Evolutionary conservation across 1,140 invertebrate species (phyloP), one percentile per base, ranked within the genome.

Genomic region (Pinna nobilis): DNA sequence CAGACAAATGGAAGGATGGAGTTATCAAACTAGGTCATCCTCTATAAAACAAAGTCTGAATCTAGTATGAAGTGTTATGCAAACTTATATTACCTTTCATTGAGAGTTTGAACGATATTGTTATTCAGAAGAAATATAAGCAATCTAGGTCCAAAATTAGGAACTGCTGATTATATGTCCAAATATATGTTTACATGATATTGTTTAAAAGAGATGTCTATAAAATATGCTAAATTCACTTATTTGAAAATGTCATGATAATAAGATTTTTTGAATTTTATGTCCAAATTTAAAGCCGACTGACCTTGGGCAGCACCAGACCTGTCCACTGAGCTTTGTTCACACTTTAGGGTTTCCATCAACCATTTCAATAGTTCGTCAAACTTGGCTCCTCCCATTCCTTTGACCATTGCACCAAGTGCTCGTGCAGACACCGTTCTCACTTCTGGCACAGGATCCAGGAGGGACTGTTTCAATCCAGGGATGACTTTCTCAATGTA

Each of bases 231-330:
- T 28, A 11, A 25, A 1, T n/a, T 9, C n/a, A 51, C 13, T 18
- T n/a, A n/a, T n/a, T n/a, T n/a, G n/a, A n/a, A n/a, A n/a, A n/a
- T n/a, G n/a, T n/a, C n/a, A n/a, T n/a, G n/a, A n/a, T n/a, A n/a
- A n/a, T n/a, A n/a, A n/a, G n/a, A n/a, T n/a, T n/a, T n/a, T n/a
- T n/a, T n/a, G 4, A 49, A 49, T 49, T 49, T 49, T 18, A 3
- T 49, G 15, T 30, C 15, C 5, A 44, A 35, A 9, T 66, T n/a
- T 53, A 47, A 1, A 18, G 4, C 0, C 44, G 20, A 13, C 70
- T 96, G 91, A 80, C 97, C 97, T 92, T 99, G 98, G n/a, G 98
- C 98, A 60, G 98, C 98, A 37, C 98, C 98, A 23, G 96, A 98
- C 68, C 93, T 92, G 90, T 99, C 98, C 18, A 99, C 98, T 76